These are phyloP conservation scores for Diarsia mendica DNA, from an alignment of 2,888 invertebrate species.

Conservation along the genomic window DNA sequence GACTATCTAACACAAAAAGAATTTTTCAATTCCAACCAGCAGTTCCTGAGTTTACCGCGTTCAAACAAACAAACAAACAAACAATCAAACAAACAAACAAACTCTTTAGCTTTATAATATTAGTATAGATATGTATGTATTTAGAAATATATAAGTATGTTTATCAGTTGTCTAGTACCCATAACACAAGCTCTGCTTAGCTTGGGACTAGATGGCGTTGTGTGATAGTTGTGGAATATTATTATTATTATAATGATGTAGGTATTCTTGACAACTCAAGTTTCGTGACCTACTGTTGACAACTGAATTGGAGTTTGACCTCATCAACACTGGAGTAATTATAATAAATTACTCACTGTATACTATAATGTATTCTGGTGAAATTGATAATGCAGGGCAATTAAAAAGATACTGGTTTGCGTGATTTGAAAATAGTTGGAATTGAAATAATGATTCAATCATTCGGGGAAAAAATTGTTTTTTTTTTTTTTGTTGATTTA, in stretches of 20 bases:
- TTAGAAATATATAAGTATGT: no score
- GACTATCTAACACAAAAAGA: no score
- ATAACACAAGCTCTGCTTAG: no score
- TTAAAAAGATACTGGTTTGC: constrained; percentile 25
- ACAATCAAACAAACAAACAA: no score
- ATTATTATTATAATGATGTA: neutral
- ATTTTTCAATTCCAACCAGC: no score
- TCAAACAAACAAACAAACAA: no score
- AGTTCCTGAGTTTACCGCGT: no score
- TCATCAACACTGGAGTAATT: constrained; percentile 44
- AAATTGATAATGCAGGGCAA: constrained; percentile 44
- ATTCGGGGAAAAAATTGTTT: neutral
- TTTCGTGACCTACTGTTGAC: neutral
- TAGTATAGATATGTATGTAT: no score
- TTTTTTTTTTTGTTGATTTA: neutral
- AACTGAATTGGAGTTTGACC: constrained; percentile 32
- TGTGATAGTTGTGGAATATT: no score
- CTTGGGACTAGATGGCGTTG: no score
- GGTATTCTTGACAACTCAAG: constrained; percentile 7
- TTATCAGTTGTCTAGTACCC: no score
- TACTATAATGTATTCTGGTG: constrained; percentile 26
- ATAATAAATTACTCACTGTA: constrained; percentile 47
- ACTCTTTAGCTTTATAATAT: no score
- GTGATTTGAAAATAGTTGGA: constrained; percentile 22
- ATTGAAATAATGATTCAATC: neutral